Evolutionary conservation across 92 coral and sea anemone genomes (phyloP), one percentile per base, ranked within the genome.

Genomic region (Paragorgia papillata): DNA sequence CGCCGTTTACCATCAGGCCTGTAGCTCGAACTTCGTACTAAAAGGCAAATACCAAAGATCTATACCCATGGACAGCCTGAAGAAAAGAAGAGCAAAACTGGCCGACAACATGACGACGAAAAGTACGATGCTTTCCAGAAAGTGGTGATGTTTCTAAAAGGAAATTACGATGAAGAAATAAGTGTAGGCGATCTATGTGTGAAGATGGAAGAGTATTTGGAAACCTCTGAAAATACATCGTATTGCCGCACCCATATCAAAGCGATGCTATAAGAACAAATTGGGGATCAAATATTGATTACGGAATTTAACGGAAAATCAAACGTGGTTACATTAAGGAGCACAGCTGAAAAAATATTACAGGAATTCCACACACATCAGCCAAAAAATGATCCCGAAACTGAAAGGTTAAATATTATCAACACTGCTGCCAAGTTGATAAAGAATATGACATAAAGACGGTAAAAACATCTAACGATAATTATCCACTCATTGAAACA

Each of bases 71-170:
- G 26, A 6, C 69, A 62, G 48, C 37, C 64, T 25, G 49, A 41
- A 18, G 15, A 12, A n/a, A 82, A 86, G 75, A 82, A 77, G 79
- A 27, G 84, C 70, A 83, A 73, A 79, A 40, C 55, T 9, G 86
- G 91, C 35, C 71, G 85, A 44, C 82, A 82, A 18, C 57, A 79
- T 9, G 89, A 82, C 39, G 73, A 75, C n/a, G 81, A 65, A 39
- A 68, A 37, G 60, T 22, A 18, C 12, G 79, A 51, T 15, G 89
- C 85, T 28, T 85, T 85, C 73, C 54, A 33, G 17, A 80, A 65
- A 67, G 85, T 80, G 1, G 65, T 53, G 31, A 15, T 17, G 17
- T 80, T 53, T 60, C 34, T 74, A 14, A 27, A 66, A 35, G 78
- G 73, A 19, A 80, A 85, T 54, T 82, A 74, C 34, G 82, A 85